Evolutionary conservation across 53 echinoderm and acorn worm species (phyloP).

Genomic region (Paelopatides confundens): DNA sequence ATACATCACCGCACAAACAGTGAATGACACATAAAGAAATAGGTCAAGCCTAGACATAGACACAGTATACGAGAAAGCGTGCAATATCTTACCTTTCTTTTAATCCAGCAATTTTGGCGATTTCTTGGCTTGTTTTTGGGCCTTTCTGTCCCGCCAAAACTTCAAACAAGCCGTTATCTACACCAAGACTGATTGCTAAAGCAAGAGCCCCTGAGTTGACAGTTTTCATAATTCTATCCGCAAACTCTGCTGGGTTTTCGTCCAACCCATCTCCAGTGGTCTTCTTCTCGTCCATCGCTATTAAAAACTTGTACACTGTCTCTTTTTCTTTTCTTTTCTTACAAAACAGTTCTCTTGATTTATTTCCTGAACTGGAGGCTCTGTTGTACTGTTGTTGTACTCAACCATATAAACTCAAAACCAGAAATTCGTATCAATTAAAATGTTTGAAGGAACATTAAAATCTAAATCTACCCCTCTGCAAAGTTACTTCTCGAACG

Average conservation of each 20-base stretch:
- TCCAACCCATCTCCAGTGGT: slow-evolving; percentile 24
- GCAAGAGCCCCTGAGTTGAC: slow-evolving; percentile 77
- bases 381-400: background rate
- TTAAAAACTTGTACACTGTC: background rate
- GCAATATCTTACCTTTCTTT: slow-evolving; percentile 87
- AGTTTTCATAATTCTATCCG: slow-evolving; percentile 89
- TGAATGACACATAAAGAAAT: background rate
- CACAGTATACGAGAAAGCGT: background rate
- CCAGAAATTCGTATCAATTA: background rate
- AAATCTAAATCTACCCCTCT: background rate
- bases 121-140: slow-evolving; percentile 83
- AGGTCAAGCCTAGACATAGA: background rate
- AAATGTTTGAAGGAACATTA: background rate
- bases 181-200: slow-evolving; percentile 81
- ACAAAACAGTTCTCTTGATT: background rate
- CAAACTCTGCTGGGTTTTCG: slow-evolving; percentile 79
- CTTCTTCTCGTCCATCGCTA: slow-evolving; percentile 39
- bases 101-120: slow-evolving; percentile 83
- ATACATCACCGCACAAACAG: background rate
- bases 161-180: slow-evolving; percentile 89
- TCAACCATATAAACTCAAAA: background rate
- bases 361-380: background rate
- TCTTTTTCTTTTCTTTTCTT: background rate
- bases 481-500: background rate
- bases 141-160: slow-evolving; percentile 71